phyloP scores from a whole-genome alignment of 2,888 invertebrate genomes.

The Crossocerus cetratus region DNA sequence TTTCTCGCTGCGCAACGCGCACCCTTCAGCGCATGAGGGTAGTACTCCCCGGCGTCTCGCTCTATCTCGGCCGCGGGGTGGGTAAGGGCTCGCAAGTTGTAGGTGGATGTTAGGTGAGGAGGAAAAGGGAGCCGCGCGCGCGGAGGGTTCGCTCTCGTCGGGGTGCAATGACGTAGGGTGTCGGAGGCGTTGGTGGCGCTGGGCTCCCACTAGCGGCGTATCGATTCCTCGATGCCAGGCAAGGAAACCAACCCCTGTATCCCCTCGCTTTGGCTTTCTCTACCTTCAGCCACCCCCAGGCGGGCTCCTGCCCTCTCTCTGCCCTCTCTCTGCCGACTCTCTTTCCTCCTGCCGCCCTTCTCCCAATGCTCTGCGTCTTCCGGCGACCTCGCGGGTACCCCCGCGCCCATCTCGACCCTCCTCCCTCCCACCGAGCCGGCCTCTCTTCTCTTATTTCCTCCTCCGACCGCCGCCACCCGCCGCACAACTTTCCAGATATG shows the following conservation, averaged over 20 bases:
- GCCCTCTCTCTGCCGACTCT: constrained; percentile 36
- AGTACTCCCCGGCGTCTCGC: background rate
- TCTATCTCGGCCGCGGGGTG: constrained; percentile 16
- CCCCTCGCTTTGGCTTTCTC: constrained; percentile 57
- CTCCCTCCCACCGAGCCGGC: background rate
- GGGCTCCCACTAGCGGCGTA: constrained; percentile 71
- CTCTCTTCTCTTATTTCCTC: constrained; percentile 18
- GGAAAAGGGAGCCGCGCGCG: constrained; percentile 47
- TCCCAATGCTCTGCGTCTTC: constrained; percentile 40
- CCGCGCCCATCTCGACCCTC: constrained; percentile 17
- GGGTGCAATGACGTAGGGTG: constrained; percentile 74
- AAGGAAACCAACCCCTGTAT: constrained; percentile 67
- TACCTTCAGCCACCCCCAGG: constrained; percentile 57
- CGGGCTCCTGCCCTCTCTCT: constrained; percentile 52
- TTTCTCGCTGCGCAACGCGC: background rate
- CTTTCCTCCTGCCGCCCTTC: constrained; percentile 37
- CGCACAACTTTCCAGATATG: constrained; percentile 74
- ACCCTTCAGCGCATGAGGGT: background rate
- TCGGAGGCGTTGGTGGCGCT: constrained; percentile 74
- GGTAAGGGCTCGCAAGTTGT: constrained; percentile 48
- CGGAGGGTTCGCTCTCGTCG: constrained; percentile 57
- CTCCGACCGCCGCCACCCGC: constrained; percentile 28
- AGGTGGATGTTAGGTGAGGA: constrained; percentile 25
- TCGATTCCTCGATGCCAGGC: constrained; percentile 73
- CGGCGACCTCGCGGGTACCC: constrained; percentile 46